phyloP scores from a whole-genome alignment of 2,888 invertebrate species.

The Tipula helvola region DNA sequence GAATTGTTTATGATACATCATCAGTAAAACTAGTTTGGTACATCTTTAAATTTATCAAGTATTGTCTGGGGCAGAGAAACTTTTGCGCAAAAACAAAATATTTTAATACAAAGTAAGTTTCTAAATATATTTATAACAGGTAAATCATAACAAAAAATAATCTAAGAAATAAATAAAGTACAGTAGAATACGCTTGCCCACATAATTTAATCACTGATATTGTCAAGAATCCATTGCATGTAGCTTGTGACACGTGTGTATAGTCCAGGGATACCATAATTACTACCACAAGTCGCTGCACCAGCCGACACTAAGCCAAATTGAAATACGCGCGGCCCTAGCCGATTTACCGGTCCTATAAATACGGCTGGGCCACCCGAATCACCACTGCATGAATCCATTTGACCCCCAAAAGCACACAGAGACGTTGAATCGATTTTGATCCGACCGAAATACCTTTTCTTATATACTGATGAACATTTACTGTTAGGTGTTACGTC shows the following conservation, averaged over 20 bases:
- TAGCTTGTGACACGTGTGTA: constrained; percentile 9
- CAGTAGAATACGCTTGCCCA: too few species aligned
- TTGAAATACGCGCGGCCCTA: background rate
- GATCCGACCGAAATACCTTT: background rate
- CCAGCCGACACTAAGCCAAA: constrained; percentile 11
- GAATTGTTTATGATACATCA: background rate
- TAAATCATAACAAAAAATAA: background rate
- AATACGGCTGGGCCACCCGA: constrained; percentile 6
- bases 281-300: background rate
- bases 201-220: background rate
- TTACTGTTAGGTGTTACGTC: background rate
- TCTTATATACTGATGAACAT: background rate
- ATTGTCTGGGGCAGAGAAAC: too few species aligned
- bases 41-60: background rate
- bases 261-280: constrained; percentile 5
- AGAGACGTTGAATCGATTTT: background rate
- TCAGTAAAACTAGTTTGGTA: background rate
- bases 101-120: too few species aligned
- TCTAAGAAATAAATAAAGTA: background rate
- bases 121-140: background rate
- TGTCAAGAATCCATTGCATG: constrained; percentile 11
- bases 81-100: too few species aligned
- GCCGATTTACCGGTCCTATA: background rate
- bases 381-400: background rate
- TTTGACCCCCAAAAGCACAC: background rate